phyloP scores from a whole-genome alignment of 2,888 invertebrate genomes.

The Stenodera caucasica region DNA sequence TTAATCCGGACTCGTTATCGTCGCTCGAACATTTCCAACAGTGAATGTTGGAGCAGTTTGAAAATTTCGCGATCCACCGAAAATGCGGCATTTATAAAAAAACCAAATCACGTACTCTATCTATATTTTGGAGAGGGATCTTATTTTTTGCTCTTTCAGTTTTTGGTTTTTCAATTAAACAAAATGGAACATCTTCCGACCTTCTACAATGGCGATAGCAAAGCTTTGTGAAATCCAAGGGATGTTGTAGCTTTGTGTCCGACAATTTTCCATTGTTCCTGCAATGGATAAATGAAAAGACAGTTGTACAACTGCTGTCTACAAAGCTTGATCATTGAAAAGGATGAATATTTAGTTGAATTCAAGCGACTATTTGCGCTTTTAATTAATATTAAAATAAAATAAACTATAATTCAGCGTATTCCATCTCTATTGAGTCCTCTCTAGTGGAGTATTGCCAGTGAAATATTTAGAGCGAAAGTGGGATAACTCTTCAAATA shows the following conservation, averaged over 20 bases:
- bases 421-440: too few species aligned
- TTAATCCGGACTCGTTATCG: too few species aligned
- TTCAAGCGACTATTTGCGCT: too few species aligned
- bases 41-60: too few species aligned
- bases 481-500: neutral
- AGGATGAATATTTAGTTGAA: neutral
- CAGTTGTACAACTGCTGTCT: conserved; percentile 12
- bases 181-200: conserved; percentile 11
- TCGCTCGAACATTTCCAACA: too few species aligned
- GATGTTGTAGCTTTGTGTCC: conserved; percentile 4
- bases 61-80: too few species aligned
- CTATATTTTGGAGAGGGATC: conserved; percentile 13
- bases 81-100: too few species aligned
- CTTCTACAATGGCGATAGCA: neutral
- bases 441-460: too few species aligned
- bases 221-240: conserved; percentile 7
- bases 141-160: conserved; percentile 15
- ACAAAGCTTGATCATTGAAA: neutral
- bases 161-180: conserved; percentile 24
- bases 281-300: conserved; percentile 22
- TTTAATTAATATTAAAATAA: too few species aligned
- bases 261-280: conserved; percentile 20
- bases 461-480: neutral
- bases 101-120: too few species aligned
- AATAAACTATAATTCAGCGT: too few species aligned